Percentiles rank a stretch among this genome's conserved stretches.
These are phyloP conservation scores for Protonibea diacanthus DNA, from an alignment of 2,797 vertebrate genomes.

Conservation along the genomic window DNA sequence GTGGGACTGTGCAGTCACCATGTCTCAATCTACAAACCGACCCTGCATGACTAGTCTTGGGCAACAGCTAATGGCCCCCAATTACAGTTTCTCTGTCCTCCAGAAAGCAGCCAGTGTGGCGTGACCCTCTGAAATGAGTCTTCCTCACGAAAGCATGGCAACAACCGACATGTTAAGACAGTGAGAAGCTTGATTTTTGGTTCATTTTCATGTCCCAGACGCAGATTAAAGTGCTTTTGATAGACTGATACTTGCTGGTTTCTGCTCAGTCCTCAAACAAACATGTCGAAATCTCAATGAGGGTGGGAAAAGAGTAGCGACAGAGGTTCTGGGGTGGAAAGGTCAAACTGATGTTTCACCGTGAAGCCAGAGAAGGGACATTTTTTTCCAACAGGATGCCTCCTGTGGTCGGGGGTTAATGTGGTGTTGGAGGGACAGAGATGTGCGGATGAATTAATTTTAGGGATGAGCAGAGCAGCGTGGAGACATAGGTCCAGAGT, in stretches of 20 bases:
- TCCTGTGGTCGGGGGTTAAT: slow-evolving; percentile 87
- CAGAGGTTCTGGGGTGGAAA: slow-evolving; percentile 73
- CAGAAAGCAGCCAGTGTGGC: slow-evolving; percentile 81
- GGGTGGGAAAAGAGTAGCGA: slow-evolving; percentile 65
- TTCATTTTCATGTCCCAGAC: neutral
- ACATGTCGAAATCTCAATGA: slow-evolving; percentile 60
- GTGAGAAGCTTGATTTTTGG: neutral
- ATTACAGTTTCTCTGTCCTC: slow-evolving; percentile 83
- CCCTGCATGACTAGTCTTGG: slow-evolving; percentile 79
- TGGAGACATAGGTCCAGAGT: slow-evolving; percentile 88
- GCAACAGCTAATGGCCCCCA: slow-evolving; percentile 81
- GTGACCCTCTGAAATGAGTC: slow-evolving; percentile 77
- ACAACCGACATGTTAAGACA: slow-evolving; percentile 24
- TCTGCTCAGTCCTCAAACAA: neutral
- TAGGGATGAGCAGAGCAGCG: slow-evolving; percentile 87
- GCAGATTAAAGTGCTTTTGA: slow-evolving; percentile 1
- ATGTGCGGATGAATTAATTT: slow-evolving; percentile 90
- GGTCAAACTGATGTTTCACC: slow-evolving; percentile 83
- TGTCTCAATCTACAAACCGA: slow-evolving; percentile 79
- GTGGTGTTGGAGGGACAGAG: slow-evolving; percentile 85
- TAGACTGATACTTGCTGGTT: neutral
- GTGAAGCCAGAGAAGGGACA: slow-evolving; percentile 71
- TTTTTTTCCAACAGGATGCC: slow-evolving; percentile 85
- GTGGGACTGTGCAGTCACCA: slow-evolving; percentile 81
- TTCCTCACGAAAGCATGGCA: slow-evolving; percentile 51